Base-by-base conservation (phyloP, 2,797 vertebrate genomes). In the Anniella stebbinsi region DNA sequence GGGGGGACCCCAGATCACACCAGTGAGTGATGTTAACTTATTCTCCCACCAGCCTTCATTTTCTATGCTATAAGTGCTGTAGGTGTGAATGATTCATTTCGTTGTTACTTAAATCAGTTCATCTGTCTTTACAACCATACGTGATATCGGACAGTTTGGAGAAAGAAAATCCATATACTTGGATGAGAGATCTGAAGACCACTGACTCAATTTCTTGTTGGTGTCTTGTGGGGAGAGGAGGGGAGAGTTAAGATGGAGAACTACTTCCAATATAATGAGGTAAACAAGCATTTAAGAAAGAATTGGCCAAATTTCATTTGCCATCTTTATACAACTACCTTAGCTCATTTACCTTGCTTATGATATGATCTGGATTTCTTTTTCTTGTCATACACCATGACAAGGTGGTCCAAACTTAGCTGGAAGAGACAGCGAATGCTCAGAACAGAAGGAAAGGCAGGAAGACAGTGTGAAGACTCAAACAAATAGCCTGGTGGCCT, bases 51-150 rank as follows among this genome's bases (percentile, higher is more conserved):
- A 81, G n/a, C 86, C 87, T 92, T 93, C 51, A 75, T 88, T 3
- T 36, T 28, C 28, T 77, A 38, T 67, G 28, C 91, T 54, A 84
- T 57, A 94, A 87, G 90, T 33, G 66, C 63, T 87, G 2, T 36
- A 67, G 84, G 38, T 77, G 3, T 94, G 23, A 94, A 63, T 81
- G 28, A 84, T n/a, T 84, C 45, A 91, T 88, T 69, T 57, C 38
- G 80, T 87, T 81, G 89, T n/a, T 36, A 11, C 66, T 92, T 94
- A 87, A 21, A 81, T 93, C 85, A 91, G 93, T 92, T 87, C 83
- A 91, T 88, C 91, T 85, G 57, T 93, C 87, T 94, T 92, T 86
- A 66, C 69, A n/a, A 89, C 48, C 36, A 90, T 21, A 38, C 80
- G 5, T 67, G 89, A 78, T 67, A 75, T 75, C 81, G 38, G 73